Base-by-base conservation (phyloP, 1,140 invertebrate genomes). In the Zaprionus nigranus region DNA sequence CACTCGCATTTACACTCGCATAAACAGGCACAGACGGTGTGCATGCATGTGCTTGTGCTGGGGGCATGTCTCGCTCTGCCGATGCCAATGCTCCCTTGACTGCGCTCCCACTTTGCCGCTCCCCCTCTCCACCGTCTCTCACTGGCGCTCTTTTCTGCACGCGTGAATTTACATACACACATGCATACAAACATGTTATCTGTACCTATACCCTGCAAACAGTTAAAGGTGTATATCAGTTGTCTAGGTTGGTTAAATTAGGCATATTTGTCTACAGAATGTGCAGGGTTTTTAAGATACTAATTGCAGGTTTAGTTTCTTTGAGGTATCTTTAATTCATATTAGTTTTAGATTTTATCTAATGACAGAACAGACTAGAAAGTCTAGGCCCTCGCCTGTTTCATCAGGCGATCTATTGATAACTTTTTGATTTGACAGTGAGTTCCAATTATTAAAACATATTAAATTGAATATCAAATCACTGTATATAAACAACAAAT, bases 151-250 rank as follows among this genome's bases (percentile, higher is more conserved):
- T 65, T 11, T 28, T 34, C 24, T 56, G 30, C 11, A 26, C 62
- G 38, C 60, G 49, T 66, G 57, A 26, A 78, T 75, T 75, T 79
- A 73, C 68, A 43, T 43, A 17, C 68, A 43, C n/a, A 17, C n/a
- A 40, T n/a, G 15, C 38, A 40, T 40, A 46, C 6, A 9, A 3
- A 17, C n/a, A 67, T 68, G 76, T 63, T 76, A 82, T 82, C 75
- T 74, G 74, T 22, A 28, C n/a, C 9, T 36, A 75, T 63, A 64
- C 46, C 40, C 49, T 60, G 36, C 51, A 56, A 34, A 3, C 2
- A 12, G 20, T n/a, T 24, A 56, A 66, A 24, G 2, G 34, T n/a
- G 58, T 13, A 61, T 59, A 54, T 64, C 5, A 46, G 22, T 51
- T 51, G 3, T 51, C 3, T 22, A 49, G 46, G 9, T 49, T 9